Evolutionary conservation across 2,113 vertebrate species (phyloP).

Genomic region (Cyprinodon tularosa): DNA sequence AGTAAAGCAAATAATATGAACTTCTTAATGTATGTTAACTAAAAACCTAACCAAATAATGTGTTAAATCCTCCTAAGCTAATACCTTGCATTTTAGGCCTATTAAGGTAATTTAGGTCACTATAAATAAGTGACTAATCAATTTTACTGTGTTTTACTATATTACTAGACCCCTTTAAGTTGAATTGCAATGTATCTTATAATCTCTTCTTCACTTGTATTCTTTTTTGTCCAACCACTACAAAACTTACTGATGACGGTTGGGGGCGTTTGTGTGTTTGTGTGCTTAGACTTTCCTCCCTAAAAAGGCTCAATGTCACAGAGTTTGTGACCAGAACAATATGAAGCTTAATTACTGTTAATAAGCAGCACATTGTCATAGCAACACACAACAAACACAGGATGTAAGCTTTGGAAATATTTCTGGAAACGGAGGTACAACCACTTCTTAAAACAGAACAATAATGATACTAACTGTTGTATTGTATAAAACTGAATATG

Average conservation of each 20-base stretch:
- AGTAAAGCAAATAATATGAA: no score
- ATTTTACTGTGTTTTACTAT: no score
- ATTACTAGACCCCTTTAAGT: no score
- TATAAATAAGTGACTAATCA: no score
- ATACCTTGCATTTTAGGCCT: no score
- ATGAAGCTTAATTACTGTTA: slow-evolving; percentile 62
- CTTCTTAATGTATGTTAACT: no score
- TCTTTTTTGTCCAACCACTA: no score
- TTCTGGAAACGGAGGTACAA: not conserved
- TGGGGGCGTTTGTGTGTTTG: not conserved
- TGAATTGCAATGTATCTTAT: no score
- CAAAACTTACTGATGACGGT: not conserved
- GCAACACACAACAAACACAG: slow-evolving; percentile 22
- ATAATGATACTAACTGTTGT: not conserved
- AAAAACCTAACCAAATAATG: no score
- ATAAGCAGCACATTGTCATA: slow-evolving; percentile 50
- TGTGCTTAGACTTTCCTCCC: slow-evolving; percentile 15
- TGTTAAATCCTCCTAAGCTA: no score
- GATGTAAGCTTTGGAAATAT: not conserved
- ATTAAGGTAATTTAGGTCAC: no score
- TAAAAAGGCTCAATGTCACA: slow-evolving; percentile 52
- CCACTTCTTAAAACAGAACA: not conserved
- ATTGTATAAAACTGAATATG: not conserved
- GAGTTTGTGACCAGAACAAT: slow-evolving; percentile 59
- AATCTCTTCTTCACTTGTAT: no score